Percentiles rank a stretch among this genome's conserved stretches.
Conservation (phyloP, 1,140 invertebrate genomes). For the Thalassaphorura encarpata region DNA sequence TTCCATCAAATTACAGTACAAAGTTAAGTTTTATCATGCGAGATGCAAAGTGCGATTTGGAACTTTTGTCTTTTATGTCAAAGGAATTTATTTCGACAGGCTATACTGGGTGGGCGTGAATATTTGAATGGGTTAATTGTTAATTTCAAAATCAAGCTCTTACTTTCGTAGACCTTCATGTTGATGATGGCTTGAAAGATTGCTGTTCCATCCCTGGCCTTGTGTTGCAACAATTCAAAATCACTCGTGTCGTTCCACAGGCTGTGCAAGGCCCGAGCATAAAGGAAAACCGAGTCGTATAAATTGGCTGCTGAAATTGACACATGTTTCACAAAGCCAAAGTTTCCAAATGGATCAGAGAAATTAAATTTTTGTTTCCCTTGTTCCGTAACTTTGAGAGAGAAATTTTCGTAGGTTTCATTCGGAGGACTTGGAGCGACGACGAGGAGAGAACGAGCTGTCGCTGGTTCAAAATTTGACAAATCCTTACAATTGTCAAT, state of each 20-base stretch:
- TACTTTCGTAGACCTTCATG: conserved; percentile 66
- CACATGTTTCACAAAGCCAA: conserved; percentile 54
- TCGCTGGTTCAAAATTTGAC: conserved; percentile 41
- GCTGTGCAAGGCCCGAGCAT: conserved; percentile 71
- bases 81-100: too few relatives aligned
- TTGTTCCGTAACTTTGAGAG: conserved; percentile 58
- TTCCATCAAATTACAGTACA: too few relatives aligned
- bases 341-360: conserved; percentile 50
- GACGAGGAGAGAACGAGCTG: conserved; percentile 68
- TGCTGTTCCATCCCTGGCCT: conserved; percentile 61
- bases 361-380: conserved; percentile 71
- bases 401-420: conserved; percentile 59
- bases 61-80: too few relatives aligned
- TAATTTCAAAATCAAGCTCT: too few relatives aligned
- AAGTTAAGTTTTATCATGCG: too few relatives aligned
- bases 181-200: conserved; percentile 70
- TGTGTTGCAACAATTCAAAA: conserved; percentile 53
- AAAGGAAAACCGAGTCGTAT: conserved; percentile 89
- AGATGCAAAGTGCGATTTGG: too few relatives aligned
- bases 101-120: too few relatives aligned
- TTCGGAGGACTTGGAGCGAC: conserved; percentile 71
- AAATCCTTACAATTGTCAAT: conserved; percentile 10
- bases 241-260: conserved; percentile 38
- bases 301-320: conserved; percentile 90
- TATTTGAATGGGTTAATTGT: too few relatives aligned